phyloP scores from a whole-genome alignment of 2,113 vertebrate species.

The Zonotrichia leucophrys region DNA sequence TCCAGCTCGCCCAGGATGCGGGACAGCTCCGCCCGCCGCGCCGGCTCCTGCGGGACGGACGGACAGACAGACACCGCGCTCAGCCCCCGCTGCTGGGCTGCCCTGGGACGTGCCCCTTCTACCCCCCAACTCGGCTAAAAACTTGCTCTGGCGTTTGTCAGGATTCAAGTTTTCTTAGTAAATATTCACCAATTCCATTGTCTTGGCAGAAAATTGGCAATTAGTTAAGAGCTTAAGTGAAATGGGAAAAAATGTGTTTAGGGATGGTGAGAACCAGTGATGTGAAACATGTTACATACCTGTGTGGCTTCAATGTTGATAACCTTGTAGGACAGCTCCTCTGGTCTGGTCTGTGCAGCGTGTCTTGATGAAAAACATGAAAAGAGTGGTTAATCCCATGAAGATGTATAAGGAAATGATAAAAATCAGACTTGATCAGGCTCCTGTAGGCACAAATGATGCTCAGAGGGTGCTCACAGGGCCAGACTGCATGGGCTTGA shows the following conservation, averaged over 20 bases:
- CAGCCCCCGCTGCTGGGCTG: not conserved
- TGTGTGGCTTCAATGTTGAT: conserved; percentile 92
- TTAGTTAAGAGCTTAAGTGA: not conserved
- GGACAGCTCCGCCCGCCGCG: conserved; percentile 81
- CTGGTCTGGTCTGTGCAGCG: conserved; percentile 84
- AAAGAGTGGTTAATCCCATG: not conserved
- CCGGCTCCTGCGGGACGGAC: conserved; percentile 81
- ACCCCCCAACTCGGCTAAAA: not conserved
- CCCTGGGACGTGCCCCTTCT: not conserved
- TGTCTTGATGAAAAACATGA: conserved; percentile 73
- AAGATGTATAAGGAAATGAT: not conserved
- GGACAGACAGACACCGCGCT: not conserved
- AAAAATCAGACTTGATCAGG: not conserved
- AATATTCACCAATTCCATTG: not conserved
- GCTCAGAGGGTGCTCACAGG: not conserved
- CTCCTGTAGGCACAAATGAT: not conserved
- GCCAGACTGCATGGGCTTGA: not conserved
- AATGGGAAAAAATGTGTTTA: not conserved
- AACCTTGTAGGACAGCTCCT: conserved; percentile 87
- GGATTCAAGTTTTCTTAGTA: not conserved
- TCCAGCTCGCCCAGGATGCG: conserved; percentile 92
- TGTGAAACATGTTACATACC: conserved; percentile 62
- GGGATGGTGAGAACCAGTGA: not conserved
- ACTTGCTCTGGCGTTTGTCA: too few species aligned
- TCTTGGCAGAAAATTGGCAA: not conserved